Evolutionary conservation across 2,113 vertebrate genomes (phyloP).

Genomic region (Microcebus griseorufus): DNA sequence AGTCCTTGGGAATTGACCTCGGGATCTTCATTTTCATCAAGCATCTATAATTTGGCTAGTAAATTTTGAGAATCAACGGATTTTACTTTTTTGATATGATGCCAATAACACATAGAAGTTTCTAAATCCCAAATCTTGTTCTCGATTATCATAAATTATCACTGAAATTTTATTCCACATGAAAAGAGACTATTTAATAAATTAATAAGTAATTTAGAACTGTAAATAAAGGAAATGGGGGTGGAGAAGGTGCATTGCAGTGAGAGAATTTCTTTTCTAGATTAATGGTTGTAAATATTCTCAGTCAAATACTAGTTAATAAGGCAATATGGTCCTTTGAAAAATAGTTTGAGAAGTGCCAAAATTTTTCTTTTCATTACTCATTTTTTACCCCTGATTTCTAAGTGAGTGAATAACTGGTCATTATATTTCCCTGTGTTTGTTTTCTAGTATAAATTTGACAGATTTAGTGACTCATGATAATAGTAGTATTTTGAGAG

Average conservation of each 20-base stretch:
- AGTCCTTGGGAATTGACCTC: neutral
- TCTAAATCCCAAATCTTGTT: neutral
- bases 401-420: neutral
- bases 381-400: neutral
- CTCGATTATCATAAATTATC: neutral
- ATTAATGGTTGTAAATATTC: neutral
- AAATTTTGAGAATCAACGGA: neutral
- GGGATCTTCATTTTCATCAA: constrained; percentile 5
- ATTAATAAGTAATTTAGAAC: neutral
- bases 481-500: neutral
- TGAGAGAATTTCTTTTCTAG: neutral
- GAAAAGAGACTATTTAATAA: neutral
- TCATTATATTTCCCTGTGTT: neutral
- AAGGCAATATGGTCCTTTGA: neutral
- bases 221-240: neutral
- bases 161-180: neutral
- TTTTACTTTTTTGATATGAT: neutral
- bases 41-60: neutral
- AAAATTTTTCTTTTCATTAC: neutral
- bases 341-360: neutral
- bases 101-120: neutral
- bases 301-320: neutral
- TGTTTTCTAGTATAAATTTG: neutral
- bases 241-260: neutral
- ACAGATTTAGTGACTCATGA: neutral